phyloP scores from a whole-genome alignment of 2,888 invertebrate species.

The Microctonus hyperodae region DNA sequence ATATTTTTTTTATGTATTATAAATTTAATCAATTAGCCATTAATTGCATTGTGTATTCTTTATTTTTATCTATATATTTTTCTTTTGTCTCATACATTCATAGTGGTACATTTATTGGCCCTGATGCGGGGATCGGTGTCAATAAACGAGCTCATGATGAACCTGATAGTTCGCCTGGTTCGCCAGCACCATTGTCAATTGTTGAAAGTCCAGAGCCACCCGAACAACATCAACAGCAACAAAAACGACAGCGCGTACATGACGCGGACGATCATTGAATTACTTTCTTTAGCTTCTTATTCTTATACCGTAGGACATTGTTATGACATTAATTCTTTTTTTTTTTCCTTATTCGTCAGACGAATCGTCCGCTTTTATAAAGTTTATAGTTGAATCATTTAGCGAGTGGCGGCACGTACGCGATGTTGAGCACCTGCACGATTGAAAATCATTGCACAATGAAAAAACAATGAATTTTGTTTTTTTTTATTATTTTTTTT shows the following conservation, averaged over 20 bases:
- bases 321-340: conserved; percentile 36
- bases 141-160: conserved; percentile 59
- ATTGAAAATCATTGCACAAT: conserved; percentile 21
- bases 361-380: conserved; percentile 45
- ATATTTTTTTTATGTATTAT: conserved; percentile 36
- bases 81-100: conserved; percentile 21
- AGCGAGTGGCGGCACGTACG: conserved; percentile 28
- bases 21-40: background rate
- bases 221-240: conserved; percentile 49
- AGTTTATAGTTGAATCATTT: conserved; percentile 25
- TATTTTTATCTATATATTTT: too few species aligned
- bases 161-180: conserved; percentile 61
- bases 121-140: conserved; percentile 59
- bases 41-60: too few species aligned
- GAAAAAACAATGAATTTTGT: conserved; percentile 11
- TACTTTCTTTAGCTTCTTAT: conserved; percentile 38
- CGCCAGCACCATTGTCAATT: conserved; percentile 60
- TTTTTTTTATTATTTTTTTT: conserved; percentile 25
- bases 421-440: conserved; percentile 21
- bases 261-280: conserved; percentile 61
- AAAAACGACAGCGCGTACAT: conserved; percentile 60
- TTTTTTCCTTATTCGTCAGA: conserved; percentile 43
- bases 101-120: conserved; percentile 60
- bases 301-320: conserved; percentile 58
- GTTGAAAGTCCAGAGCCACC: conserved; percentile 61